Evolutionary conservation across 2,888 invertebrate species (phyloP).

Genomic region (Nemurella pictetii): DNA sequence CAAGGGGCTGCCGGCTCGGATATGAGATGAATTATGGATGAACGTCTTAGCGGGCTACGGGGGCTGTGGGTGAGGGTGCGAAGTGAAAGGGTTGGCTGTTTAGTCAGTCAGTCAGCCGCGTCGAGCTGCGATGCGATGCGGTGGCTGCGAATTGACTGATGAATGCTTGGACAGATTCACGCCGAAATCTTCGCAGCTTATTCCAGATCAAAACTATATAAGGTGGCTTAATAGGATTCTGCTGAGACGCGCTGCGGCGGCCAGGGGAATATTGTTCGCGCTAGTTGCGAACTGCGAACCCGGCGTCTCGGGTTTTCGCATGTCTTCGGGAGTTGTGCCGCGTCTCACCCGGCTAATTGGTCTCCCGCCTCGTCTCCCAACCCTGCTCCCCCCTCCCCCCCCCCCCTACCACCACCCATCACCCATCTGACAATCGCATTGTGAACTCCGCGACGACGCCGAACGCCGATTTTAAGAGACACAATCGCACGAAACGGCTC

Average conservation of each 20-base stretch:
- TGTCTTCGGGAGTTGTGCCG: too few species aligned
- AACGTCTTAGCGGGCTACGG: neutral
- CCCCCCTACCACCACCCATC: too few species aligned
- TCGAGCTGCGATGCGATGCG: neutral
- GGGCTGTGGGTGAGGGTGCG: neutral
- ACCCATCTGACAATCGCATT: too few species aligned
- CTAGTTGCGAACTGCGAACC: neutral
- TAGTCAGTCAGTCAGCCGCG: conserved; percentile 15
- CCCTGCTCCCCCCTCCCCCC: too few species aligned
- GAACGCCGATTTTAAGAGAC: neutral
- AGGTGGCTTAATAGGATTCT: conserved; percentile 10
- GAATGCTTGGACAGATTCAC: conserved; percentile 2
- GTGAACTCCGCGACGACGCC: neutral
- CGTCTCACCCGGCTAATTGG: too few species aligned
- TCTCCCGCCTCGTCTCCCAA: too few species aligned
- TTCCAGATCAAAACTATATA: neutral
- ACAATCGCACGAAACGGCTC: neutral
- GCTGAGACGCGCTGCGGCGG: neutral
- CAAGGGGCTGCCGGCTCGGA: neutral
- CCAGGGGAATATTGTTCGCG: neutral
- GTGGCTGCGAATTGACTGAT: conserved; percentile 17
- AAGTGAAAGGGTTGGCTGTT: conserved; percentile 5
- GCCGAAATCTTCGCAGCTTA: conserved; percentile 4
- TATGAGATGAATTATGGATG: conserved; percentile 36
- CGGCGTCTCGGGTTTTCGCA: too few species aligned